A percentile compares a stretch with the other conserved stretches of the same genome.
These are phyloP conservation scores for Caiman crocodilus DNA, from an alignment of 2,797 vertebrate species.

Conservation along the genomic window DNA sequence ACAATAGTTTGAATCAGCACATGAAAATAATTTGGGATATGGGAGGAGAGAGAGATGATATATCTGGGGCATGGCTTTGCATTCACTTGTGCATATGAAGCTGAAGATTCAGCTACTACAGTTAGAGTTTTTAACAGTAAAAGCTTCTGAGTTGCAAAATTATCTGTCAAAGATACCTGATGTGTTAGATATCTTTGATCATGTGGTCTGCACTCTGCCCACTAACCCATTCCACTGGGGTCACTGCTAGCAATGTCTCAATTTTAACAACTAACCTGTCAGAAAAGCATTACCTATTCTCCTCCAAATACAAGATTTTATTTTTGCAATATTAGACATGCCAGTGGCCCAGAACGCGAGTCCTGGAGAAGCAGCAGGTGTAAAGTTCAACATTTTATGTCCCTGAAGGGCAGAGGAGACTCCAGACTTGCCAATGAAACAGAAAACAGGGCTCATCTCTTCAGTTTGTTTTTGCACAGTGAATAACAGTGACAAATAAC, in stretches of 20 bases:
- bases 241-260: not conserved
- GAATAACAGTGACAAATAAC: not conserved
- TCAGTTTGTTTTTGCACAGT: not conserved
- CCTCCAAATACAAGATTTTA: not conserved
- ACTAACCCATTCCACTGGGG: not conserved
- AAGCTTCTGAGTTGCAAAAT: slow-evolving; percentile 27
- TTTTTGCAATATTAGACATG: not conserved
- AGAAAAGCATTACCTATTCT: slow-evolving; percentile 2
- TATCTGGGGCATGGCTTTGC: not conserved
- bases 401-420: not conserved
- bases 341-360: not conserved
- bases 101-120: slow-evolving; percentile 25
- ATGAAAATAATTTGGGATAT: not conserved
- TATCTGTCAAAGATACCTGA: slow-evolving; percentile 25
- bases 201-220: not conserved
- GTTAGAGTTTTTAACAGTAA: slow-evolving; percentile 1
- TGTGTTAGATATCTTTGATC: slow-evolving; percentile 15
- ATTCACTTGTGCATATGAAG: not conserved
- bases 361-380: slow-evolving; percentile 6
- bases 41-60: not conserved
- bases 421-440: not conserved
- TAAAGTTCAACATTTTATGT: not conserved
- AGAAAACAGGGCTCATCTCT: not conserved
- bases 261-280: slow-evolving; percentile 12
- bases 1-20: slow-evolving; percentile 11